A percentile compares a stretch with the other conserved stretches of the same genome.
These are phyloP conservation scores for Taphrorychus bicolor DNA, from an alignment of 2,888 invertebrate species.

Conservation along the genomic window DNA sequence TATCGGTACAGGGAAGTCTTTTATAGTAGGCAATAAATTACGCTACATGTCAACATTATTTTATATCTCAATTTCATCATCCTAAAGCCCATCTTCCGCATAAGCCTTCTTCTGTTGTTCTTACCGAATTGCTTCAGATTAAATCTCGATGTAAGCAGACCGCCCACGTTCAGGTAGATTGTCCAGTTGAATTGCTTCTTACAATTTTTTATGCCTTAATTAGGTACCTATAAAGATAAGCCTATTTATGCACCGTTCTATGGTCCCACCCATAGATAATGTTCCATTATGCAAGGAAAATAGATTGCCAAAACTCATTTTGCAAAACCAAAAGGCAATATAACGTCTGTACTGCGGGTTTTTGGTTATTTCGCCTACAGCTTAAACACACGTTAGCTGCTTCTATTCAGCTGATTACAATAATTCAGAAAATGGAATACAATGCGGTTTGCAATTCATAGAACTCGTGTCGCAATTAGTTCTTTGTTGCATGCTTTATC, in stretches of 20 bases:
- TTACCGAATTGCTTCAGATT: conserved; percentile 31
- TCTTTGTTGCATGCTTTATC: conserved; percentile 48
- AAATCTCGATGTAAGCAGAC: conserved; percentile 30
- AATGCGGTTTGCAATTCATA: conserved; percentile 47
- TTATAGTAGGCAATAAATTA: neutral
- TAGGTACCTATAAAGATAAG: neutral
- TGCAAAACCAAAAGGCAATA: neutral
- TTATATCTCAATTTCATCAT: neutral
- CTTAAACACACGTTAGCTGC: conserved; percentile 20
- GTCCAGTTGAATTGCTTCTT: conserved; percentile 3
- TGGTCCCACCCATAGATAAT: neutral
- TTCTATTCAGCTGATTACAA: conserved; percentile 29
- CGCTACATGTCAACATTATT: neutral
- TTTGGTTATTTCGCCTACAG: neutral
- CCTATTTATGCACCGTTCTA: neutral
- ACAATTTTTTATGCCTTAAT: too few relatives aligned
- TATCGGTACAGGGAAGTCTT: too few relatives aligned
- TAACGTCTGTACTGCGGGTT: neutral
- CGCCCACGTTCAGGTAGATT: conserved; percentile 31
- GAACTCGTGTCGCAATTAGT: conserved; percentile 50
- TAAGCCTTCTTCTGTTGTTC: conserved; percentile 37
- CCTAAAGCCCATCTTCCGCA: conserved; percentile 32
- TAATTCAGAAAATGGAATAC: conserved; percentile 41
- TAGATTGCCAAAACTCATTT: neutral
- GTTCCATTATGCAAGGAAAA: neutral